These are phyloP conservation scores for Forbesichthys agassizii DNA, from an alignment of 2,113 vertebrate genomes.

Conservation along the genomic window DNA sequence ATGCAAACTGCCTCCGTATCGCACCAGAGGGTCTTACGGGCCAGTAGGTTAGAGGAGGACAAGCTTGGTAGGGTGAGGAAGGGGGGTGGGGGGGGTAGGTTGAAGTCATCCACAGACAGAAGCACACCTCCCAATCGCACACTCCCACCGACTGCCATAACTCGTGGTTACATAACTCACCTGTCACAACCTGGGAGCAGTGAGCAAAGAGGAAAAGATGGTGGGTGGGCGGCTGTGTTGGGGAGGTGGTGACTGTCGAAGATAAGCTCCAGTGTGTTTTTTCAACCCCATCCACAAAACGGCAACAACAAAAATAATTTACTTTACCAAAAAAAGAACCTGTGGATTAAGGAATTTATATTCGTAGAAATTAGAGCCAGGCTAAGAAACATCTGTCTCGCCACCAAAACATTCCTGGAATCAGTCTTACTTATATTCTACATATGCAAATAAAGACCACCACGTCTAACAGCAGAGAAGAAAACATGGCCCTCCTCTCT, in stretches of 20 bases:
- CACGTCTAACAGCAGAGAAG: too few relatives aligned
- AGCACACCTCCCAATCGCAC: conserved; percentile 9
- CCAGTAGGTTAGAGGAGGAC: neutral
- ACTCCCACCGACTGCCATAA: conserved; percentile 26
- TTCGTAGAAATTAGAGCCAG: too few relatives aligned
- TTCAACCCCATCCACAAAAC: neutral
- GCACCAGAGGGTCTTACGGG: neutral
- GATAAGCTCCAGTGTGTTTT: conserved; percentile 28
- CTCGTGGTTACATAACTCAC: conserved; percentile 53
- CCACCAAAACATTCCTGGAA: too few relatives aligned
- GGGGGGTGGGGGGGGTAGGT: neutral
- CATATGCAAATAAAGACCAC: neutral
- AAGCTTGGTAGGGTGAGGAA: neutral
- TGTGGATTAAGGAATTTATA: too few relatives aligned
- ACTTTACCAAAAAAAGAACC: too few relatives aligned
- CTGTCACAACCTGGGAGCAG: conserved; percentile 39
- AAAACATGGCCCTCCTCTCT: neutral
- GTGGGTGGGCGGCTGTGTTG: conserved; percentile 3
- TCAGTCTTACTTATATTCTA: too few relatives aligned
- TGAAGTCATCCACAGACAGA: neutral
- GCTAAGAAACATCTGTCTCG: too few relatives aligned
- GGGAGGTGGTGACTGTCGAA: conserved; percentile 12
- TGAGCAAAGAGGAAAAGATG: conserved; percentile 23
- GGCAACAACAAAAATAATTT: too few relatives aligned
- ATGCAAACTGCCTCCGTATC: neutral